Evolutionary conservation across 2,888 invertebrate genomes (phyloP).

Genomic region (Flabesymbios commensalis): DNA sequence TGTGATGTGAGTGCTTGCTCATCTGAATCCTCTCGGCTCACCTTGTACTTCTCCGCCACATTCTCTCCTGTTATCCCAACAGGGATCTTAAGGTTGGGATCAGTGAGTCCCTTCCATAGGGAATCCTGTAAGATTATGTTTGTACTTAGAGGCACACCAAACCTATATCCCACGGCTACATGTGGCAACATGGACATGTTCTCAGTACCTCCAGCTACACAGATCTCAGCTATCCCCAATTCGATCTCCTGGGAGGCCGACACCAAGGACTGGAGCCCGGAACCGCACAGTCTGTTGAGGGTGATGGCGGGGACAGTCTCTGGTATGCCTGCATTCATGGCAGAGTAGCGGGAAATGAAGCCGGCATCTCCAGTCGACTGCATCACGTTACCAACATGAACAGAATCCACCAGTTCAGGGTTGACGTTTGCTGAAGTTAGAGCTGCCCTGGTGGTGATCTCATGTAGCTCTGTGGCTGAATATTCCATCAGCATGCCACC

Average conservation of each 20-base stretch:
- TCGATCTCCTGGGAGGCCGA: constrained; percentile 87
- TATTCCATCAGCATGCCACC: constrained; percentile 69
- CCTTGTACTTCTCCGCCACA: constrained; percentile 57
- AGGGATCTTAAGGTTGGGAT: constrained; percentile 85
- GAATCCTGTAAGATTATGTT: constrained; percentile 78
- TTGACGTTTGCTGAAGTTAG: constrained; percentile 66
- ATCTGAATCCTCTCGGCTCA: constrained; percentile 67
- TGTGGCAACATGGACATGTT: constrained; percentile 95
- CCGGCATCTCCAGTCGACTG: constrained; percentile 76
- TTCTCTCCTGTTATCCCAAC: constrained; percentile 83
- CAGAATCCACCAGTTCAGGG: constrained; percentile 85
- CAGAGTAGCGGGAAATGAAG: constrained; percentile 83
- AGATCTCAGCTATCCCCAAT: constrained; percentile 81
- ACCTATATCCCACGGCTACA: constrained; percentile 77
- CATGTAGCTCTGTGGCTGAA: constrained; percentile 71
- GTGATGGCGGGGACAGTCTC: constrained; percentile 77
- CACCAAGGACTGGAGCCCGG: constrained; percentile 93
- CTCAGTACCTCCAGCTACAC: constrained; percentile 89
- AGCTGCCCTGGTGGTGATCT: constrained; percentile 65
- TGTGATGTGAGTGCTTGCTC: constrained; percentile 84
- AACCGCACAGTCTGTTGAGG: constrained; percentile 93
- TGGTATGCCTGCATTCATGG: constrained; percentile 82
- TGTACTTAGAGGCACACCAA: no score
- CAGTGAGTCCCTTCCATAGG: constrained; percentile 86
- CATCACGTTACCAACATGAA: constrained; percentile 87